Percentiles rank a stretch among this genome's conserved stretches.
Conservation (phyloP, 35 echinoderm and acorn worm species). For the Lytechinus variegatus region DNA sequence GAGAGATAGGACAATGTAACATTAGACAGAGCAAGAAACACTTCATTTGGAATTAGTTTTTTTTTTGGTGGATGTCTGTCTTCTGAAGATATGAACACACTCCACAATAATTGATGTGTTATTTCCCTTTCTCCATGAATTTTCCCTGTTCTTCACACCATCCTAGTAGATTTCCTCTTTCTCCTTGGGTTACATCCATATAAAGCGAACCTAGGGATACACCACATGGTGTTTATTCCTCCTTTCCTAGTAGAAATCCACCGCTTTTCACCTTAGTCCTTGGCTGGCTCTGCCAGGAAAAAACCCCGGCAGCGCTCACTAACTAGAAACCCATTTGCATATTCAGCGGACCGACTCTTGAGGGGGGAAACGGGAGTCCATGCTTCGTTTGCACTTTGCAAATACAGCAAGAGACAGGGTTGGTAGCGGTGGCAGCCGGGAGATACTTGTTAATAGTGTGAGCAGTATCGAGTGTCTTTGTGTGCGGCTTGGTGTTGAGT, state of each 20-base stretch:
- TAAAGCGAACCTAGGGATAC: neutral
- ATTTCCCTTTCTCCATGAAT: neutral
- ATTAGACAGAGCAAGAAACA: neutral
- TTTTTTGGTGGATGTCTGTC: neutral
- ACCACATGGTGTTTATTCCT: neutral
- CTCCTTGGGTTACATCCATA: neutral
- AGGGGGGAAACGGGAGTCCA: slow-evolving; percentile 7
- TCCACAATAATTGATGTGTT: neutral
- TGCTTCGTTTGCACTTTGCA: slow-evolving; percentile 1
- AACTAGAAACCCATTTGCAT: neutral
- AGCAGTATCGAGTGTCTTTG: slow-evolving; percentile 2
- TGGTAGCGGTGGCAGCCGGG: neutral
- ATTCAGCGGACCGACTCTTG: neutral
- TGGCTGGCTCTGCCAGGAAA: neutral
- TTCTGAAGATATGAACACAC: slow-evolving; percentile 1
- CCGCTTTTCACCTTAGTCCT: neutral
- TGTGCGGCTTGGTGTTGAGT: neutral
- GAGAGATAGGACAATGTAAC: neutral
- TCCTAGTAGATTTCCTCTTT: neutral
- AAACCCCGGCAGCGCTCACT: neutral
- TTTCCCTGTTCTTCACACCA: neutral
- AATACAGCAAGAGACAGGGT: neutral
- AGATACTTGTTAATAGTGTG: slow-evolving; percentile 4
- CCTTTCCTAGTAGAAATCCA: neutral
- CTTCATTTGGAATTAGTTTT: no score